Conservation (phyloP, 2,888 invertebrate genomes). For the Agrochola litura region DNA sequence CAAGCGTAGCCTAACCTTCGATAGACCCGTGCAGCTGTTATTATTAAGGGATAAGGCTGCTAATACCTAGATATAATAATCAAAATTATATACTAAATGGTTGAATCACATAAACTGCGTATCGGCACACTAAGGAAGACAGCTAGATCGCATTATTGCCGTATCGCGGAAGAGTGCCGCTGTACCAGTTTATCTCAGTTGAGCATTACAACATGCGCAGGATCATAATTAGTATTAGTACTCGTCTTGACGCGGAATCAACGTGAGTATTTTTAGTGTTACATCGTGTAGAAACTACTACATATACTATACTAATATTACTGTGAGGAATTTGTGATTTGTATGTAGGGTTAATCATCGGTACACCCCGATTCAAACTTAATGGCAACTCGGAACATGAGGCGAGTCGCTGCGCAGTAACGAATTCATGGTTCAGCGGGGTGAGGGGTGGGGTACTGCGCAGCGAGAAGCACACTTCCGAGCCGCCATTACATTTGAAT, state of each 20-base stretch:
- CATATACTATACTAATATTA: not conserved
- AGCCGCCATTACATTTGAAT: too few species aligned
- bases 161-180: slow-evolving; percentile 44
- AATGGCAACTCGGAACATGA: too few species aligned
- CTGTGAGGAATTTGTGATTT: not conserved
- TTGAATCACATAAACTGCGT: not conserved
- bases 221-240: slow-evolving; percentile 47
- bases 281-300: not conserved
- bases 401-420: too few species aligned
- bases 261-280: not conserved
- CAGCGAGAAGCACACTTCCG: too few species aligned
- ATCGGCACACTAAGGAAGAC: not conserved
- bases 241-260: slow-evolving; percentile 13
- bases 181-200: slow-evolving; percentile 46
- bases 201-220: slow-evolving; percentile 48
- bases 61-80: not conserved
- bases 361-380: too few species aligned
- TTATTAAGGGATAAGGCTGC: too few species aligned
- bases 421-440: too few species aligned
- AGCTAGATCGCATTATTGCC: slow-evolving; percentile 34
- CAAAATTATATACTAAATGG: not conserved
- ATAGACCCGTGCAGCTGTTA: too few species aligned
- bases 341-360: not conserved
- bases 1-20: too few species aligned
- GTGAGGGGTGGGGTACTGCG: too few species aligned